Evolutionary conservation across 2,797 vertebrate genomes (phyloP).

Genomic region (Myiothlypis coronata): DNA sequence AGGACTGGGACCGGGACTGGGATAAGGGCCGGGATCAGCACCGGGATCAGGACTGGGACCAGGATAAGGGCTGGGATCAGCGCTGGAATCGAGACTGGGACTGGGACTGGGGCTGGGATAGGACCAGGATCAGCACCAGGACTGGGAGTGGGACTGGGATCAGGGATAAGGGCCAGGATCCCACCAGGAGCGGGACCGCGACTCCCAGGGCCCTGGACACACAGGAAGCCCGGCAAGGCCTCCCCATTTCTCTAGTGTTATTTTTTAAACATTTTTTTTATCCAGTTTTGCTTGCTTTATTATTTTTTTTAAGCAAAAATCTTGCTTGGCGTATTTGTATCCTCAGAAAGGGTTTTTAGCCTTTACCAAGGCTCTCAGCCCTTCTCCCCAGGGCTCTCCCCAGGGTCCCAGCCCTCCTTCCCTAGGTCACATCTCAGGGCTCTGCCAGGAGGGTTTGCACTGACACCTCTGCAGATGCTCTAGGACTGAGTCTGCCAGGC

Average conservation of each 20-base stretch:
- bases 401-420: neutral
- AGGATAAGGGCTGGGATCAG: no score
- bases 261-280: rapidly evolving
- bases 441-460: neutral
- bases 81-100: rapidly evolving
- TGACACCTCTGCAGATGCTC: neutral
- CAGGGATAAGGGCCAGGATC: no score
- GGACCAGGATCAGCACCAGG: rapidly evolving
- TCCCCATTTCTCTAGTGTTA: no score
- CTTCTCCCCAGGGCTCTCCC: neutral
- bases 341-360: neutral
- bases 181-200: rapidly evolving
- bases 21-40: rapidly evolving
- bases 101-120: no score
- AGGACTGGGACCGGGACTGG: rapidly evolving
- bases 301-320: neutral
- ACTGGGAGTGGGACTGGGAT: no score
- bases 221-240: rapidly evolving
- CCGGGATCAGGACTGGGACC: rapidly evolving
- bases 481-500: rapidly evolving
- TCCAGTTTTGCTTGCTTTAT: neutral
- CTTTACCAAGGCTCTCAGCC: neutral
- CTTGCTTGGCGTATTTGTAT: rapidly evolving
- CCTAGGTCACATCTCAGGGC: neutral
- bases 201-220: rapidly evolving